Percentiles rank a stretch among this genome's conserved stretches.
phyloP scores from a whole-genome alignment of 2,888 invertebrate species.

The Barypeithes pellucidus region DNA sequence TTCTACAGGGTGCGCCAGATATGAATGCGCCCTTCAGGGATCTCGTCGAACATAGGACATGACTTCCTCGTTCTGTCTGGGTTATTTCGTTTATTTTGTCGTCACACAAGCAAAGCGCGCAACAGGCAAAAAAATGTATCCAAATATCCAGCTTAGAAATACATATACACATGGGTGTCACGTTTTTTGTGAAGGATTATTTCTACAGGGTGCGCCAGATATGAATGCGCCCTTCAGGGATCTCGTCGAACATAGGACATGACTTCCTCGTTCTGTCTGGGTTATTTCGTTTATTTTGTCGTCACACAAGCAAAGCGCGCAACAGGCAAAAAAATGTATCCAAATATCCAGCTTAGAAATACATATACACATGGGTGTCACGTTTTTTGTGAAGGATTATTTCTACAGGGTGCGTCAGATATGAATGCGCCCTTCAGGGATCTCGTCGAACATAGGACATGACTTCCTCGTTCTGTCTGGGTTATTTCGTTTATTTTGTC shows the following conservation, averaged over 20 bases:
- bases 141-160: not conserved
- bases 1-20: too few species aligned
- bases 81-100: slow-evolving; percentile 2
- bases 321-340: not conserved
- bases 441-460: slow-evolving; percentile 39
- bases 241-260: slow-evolving; percentile 39
- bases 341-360: not conserved
- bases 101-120: not conserved
- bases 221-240: too few species aligned
- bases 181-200: too few species aligned
- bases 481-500: slow-evolving; percentile 7
- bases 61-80: slow-evolving; percentile 11
- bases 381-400: too few species aligned
- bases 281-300: slow-evolving; percentile 7
- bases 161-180: too few species aligned
- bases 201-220: too few species aligned
- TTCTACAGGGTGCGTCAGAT: too few species aligned
- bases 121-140: not conserved
- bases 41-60: slow-evolving; percentile 34
- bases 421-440: too few species aligned
- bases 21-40: too few species aligned
- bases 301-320: not conserved
- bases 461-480: slow-evolving; percentile 18
- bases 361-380: too few species aligned
- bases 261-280: slow-evolving; percentile 18